Evolutionary conservation across 2,797 vertebrate genomes (phyloP), one percentile per base, ranked within the genome.

Genomic region (Brachyalestes nurse): DNA sequence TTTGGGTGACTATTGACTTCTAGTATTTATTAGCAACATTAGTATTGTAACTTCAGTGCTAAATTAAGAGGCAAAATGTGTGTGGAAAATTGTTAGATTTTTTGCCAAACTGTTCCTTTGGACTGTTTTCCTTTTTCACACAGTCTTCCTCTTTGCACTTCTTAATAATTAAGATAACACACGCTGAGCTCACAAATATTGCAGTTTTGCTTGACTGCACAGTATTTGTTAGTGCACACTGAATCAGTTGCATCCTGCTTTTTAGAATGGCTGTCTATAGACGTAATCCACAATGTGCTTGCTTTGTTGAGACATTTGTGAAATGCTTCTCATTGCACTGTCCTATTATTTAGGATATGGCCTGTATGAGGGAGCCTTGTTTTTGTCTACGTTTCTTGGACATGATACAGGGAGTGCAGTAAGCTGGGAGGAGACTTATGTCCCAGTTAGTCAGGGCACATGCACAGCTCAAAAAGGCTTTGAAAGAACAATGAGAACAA

Each of bases 361-460:
- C 47, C 49, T 49, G n/a, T 72, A 53, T 67, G 45, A n/a, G 61
- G 34, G 34, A 66, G 62, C n/a, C 71, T 55, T 73, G 76, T 71
- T 81, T 78, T 67, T 75, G 74, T 57, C 45, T 72, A 38, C 57
- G 53, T 65, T 40, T 58, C 51, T 73, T 73, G 74, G 75, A 81
- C 28, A 42, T 61, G 4, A 34, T 77, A 61, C 77, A 74, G 71
- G 69, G 23, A 61, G 57, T 77, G 76, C 79, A 73, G 79, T 64
- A 53, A 67, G 62, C 70, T 72, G 57, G 62, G 79, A 77, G 34
- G 42, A 84, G 82, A 57, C 67, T 74, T 74, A 23, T 75, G 74
- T 77, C 74, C 78, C 77, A 84, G 79, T 81, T 84, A 74, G 82
- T 78, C 82, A 81, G 81, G 69, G 66, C 65, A 81, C 75, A 78